phyloP scores from a whole-genome alignment of 2,113 vertebrate species.

The Campylomormyrus tamandua region DNA sequence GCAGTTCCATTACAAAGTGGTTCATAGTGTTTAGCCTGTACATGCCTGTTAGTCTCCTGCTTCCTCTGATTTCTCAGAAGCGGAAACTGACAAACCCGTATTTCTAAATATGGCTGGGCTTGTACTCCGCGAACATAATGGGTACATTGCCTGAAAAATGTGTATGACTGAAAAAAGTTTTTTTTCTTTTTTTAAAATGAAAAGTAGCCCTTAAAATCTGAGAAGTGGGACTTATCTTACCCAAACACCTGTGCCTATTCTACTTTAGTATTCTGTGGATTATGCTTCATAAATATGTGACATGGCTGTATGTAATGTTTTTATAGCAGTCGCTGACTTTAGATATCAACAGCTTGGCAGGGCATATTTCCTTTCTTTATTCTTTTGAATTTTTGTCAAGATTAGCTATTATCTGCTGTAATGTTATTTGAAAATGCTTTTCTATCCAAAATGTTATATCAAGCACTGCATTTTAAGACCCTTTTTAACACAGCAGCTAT shows the following conservation, averaged over 20 bases:
- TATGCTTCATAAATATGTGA: conserved; percentile 54
- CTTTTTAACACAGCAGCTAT: conserved; percentile 13
- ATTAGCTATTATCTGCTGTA: conserved; percentile 33
- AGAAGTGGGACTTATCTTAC: conserved; percentile 44
- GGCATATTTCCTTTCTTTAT: conserved; percentile 22
- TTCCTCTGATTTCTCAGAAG: background rate
- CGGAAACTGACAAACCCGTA: background rate
- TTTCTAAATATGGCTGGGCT: conserved; percentile 24
- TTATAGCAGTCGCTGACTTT: conserved; percentile 35
- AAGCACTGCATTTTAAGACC: conserved; percentile 12
- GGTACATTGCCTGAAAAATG: conserved; percentile 38
- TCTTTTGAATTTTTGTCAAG: conserved; percentile 18
- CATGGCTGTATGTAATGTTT: conserved; percentile 59
- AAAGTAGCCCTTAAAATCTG: conserved; percentile 33
- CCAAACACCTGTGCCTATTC: conserved; percentile 48
- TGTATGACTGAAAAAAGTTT: conserved; percentile 18
- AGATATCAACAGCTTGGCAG: conserved; percentile 34
- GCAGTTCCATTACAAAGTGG: background rate
- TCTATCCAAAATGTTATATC: background rate
- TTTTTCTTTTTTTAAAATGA: conserved; percentile 20
- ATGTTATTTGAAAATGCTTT: conserved; percentile 28
- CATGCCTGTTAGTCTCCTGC: background rate
- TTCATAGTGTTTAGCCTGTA: background rate
- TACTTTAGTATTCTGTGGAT: conserved; percentile 45
- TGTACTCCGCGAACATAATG: conserved; percentile 38